phyloP scores from a whole-genome alignment of 1,140 invertebrate species.

The Trichogramma pretiosum region DNA sequence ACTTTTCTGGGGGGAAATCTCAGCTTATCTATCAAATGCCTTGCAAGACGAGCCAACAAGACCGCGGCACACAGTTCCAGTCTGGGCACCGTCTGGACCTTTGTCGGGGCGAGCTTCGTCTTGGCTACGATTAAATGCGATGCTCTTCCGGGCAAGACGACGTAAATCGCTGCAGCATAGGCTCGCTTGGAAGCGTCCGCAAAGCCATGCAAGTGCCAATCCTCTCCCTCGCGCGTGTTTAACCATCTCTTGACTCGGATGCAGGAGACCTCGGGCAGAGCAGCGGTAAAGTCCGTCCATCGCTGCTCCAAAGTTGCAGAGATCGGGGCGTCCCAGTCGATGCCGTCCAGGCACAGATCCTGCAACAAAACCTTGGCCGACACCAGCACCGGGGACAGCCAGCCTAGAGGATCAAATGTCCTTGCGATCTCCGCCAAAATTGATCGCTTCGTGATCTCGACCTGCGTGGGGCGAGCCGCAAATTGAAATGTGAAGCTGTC shows the following conservation, averaged over 20 bases:
- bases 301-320: background rate
- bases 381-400: too few species aligned
- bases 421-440: conserved; percentile 22
- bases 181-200: conserved; percentile 23
- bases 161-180: too few species aligned
- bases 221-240: background rate
- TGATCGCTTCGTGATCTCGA: conserved; percentile 24
- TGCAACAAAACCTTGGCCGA: background rate
- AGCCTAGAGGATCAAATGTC: too few species aligned
- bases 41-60: background rate
- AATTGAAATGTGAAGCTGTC: conserved; percentile 24
- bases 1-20: background rate
- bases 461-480: background rate
- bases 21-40: background rate
- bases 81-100: background rate
- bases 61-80: background rate
- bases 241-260: background rate
- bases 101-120: too few species aligned
- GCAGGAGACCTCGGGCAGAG: background rate
- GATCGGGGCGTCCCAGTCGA: background rate
- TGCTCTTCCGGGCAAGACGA: background rate
- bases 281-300: background rate
- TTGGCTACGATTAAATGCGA: too few species aligned
- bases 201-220: too few species aligned
- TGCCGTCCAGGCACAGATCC: background rate